Percentiles rank a stretch among this genome's conserved stretches.
These are phyloP conservation scores for Metopolophium dirhodum DNA, from an alignment of 1,140 invertebrate species.

Conservation along the genomic window DNA sequence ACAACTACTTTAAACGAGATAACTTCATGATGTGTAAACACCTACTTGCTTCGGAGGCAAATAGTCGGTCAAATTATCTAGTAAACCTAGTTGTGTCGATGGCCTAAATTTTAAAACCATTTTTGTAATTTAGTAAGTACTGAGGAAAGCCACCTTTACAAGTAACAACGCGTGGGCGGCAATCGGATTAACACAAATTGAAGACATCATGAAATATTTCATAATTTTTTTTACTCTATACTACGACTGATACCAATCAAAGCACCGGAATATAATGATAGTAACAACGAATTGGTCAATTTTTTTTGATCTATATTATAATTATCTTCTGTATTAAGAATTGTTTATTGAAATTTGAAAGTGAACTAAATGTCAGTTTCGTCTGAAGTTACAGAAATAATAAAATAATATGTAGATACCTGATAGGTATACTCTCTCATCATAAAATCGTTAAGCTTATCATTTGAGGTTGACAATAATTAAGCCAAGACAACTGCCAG, in stretches of 20 bases:
- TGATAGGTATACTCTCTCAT: neutral
- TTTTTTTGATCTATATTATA: neutral
- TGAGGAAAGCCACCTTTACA: neutral
- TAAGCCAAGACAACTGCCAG: neutral
- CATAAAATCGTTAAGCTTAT: slow-evolving; percentile 9
- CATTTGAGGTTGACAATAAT: neutral
- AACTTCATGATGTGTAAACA: neutral
- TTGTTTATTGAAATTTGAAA: neutral
- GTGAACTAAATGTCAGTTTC: neutral
- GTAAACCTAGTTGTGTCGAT: neutral
- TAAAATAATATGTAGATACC: neutral
- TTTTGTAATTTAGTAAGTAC: neutral
- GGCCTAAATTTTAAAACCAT: neutral
- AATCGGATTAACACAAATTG: neutral
- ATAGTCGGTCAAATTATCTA: neutral
- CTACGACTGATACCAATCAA: too few species aligned
- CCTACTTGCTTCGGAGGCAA: neutral
- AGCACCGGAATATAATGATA: neutral
- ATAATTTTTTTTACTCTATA: neutral
- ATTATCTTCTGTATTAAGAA: neutral
- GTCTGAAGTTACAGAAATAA: neutral
- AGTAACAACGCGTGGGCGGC: neutral
- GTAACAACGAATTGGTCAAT: neutral
- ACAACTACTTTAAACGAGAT: neutral
- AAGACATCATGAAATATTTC: neutral